Evolutionary conservation across 2,888 invertebrate species (phyloP), one percentile per base, ranked within the genome.

Genomic region (Diadromus collaris): DNA sequence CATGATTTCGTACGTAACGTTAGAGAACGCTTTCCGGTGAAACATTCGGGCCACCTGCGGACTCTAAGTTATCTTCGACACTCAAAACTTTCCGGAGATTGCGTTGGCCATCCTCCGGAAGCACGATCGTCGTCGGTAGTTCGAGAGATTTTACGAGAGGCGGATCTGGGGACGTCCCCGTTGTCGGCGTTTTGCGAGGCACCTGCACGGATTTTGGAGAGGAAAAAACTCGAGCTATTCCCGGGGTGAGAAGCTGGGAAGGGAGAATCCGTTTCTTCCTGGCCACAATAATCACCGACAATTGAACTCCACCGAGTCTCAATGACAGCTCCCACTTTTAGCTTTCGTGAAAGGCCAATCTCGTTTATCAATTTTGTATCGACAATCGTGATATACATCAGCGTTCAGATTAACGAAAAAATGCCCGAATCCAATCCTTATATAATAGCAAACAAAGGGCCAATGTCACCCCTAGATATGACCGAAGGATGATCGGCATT

Each of bases 11-110:
- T 51, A 29, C 29, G 19, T 19, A 34, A 29, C 1, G 19, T 48
- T 65, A 6, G 19, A 48, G 19, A 48, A 19, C 48, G 32, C 29
- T 65, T 48, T 65, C 19, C 19, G 27, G 13, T 44, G 13, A 13
- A 65, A 32, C 46, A 65, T 27, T 27, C 32, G 48, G 29, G 19
- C 27, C 46, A 48, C 19, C 48, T 48, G 48, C 48, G 48, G n/a
- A 34, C 19, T 65, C 19, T 19, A 9, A 13, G 13, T 48, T 29
- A 48, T 19, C 19, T 9, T 27, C 19, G 16, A 63, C 29, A 32
- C 44, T 54, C 32, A 6, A 34, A 38, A 70, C 29, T 60, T 70
- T 70, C 56, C 60, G 41, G 46, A 60, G 29, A 60, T 70, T 44
- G 60, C 46, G 44, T 32, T 34, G 32, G 29, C 16, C 63, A 44